These are phyloP conservation scores for Agriotes lineatus DNA, from an alignment of 2,888 invertebrate genomes.

Conservation along the genomic window DNA sequence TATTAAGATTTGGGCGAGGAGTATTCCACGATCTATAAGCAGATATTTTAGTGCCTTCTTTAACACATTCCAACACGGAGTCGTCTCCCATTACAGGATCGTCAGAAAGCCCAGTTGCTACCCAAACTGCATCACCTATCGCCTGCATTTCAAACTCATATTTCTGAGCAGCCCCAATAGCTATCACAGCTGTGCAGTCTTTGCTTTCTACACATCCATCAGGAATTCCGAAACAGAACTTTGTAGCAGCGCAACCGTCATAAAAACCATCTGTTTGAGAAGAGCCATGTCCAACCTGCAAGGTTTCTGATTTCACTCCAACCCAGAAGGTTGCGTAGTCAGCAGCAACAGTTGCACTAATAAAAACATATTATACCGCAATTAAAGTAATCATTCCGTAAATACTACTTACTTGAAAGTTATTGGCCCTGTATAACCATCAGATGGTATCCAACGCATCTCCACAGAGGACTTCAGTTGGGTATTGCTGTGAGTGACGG, in stretches of 20 bases:
- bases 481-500: conserved; percentile 80
- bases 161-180: conserved; percentile 71
- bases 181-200: conserved; percentile 77
- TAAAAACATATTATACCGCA: no score
- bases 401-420: conserved; percentile 82
- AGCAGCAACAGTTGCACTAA: conserved; percentile 85
- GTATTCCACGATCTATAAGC: conserved; percentile 80
- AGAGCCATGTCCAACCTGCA: no score
- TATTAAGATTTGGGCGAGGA: conserved; percentile 65
- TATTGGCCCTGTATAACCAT: conserved; percentile 79
- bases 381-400: no score
- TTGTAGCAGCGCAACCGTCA: conserved; percentile 75
- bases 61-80: conserved; percentile 84
- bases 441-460: conserved; percentile 83
- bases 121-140: conserved; percentile 66
- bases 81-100: conserved; percentile 89
- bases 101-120: conserved; percentile 83
- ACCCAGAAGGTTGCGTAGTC: conserved; percentile 84
- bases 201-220: conserved; percentile 72
- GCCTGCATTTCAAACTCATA: conserved; percentile 77
- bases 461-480: conserved; percentile 74
- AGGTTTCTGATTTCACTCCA: conserved; percentile 77
- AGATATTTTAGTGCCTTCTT: conserved; percentile 73
- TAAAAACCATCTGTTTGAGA: conserved; percentile 82
- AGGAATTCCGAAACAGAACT: conserved; percentile 86